Evolutionary conservation across 1,140 invertebrate genomes (phyloP), one percentile per base, ranked within the genome.

Genomic region (Saccostrea echinata): DNA sequence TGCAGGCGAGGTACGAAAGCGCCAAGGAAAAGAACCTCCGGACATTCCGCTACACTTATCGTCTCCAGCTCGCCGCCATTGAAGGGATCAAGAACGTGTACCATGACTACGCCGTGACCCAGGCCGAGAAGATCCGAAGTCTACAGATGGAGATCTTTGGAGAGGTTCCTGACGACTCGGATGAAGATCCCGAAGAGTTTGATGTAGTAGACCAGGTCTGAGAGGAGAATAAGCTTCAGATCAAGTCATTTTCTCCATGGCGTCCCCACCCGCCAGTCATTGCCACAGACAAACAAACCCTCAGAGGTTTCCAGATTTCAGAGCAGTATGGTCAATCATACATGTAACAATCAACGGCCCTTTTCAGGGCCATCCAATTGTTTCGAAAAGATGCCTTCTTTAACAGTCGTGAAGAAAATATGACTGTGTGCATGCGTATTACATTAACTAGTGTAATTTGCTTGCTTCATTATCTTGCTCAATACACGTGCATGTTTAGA

Each of bases 81-180:
- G 90, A 92, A 80, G 91, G 91, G 21, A 84, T 89, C 24, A 84
- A 89, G 33, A 91, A 91, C 83, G 90, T 91, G 88, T 91, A 89
- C 87, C 89, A 88, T 71, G 90, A 91, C 55, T 91, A 91, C 71
- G 91, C 91, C 11, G 82, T 86, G 16, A 88, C 55, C 24, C 87
- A 90, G 84, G 90, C 91, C 27, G 86, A 86, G 64, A 51, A 88
- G 24, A 88, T 91, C 18, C 84, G 86, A 3, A 71, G 88, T 64
- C 85, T 90, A 13, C 85, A 87, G 27, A 64, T 68, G 51, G 24
- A 86, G 35, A 64, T 89, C 8, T 91, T 86, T 57, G 90, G 88
- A 11, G 80, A 61, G 53, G 24, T 33, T 21, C 21, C 35, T 24
- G 80, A 64, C 24, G 30, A n/a, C 43, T 52, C 51, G 4, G 55